phyloP scores from a whole-genome alignment of 2,888 invertebrate species.

The Philereme transversata region DNA sequence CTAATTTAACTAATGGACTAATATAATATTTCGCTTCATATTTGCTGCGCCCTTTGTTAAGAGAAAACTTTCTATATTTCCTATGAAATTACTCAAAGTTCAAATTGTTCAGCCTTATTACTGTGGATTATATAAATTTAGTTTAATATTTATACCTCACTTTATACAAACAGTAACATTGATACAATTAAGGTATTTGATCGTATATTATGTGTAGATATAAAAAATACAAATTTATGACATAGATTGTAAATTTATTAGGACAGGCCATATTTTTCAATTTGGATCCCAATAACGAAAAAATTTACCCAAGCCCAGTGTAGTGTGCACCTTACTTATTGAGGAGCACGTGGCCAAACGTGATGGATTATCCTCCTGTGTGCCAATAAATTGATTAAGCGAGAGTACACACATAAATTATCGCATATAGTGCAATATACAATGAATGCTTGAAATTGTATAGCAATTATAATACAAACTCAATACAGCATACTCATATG shows the following conservation, averaged over 20 bases:
- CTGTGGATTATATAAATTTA: conserved; percentile 32
- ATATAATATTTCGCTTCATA: conserved; percentile 58
- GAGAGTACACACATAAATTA: conserved; percentile 14
- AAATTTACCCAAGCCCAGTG: conserved; percentile 44
- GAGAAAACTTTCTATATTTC: conserved; percentile 47
- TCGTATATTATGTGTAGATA: no score
- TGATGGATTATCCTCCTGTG: conserved; percentile 63
- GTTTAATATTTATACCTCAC: no score
- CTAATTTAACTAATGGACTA: conserved; percentile 81
- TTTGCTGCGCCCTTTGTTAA: conserved; percentile 47
- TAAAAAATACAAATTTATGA: no score
- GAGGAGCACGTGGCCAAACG: conserved; percentile 64
- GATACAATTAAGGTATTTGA: no score
- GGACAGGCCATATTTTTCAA: conserved; percentile 44
- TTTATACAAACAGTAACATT: no score
- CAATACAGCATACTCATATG: no score
- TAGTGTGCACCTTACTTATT: conserved; percentile 54
- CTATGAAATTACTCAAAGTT: conserved; percentile 52
- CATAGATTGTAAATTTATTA: not conserved
- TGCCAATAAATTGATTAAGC: conserved; percentile 46
- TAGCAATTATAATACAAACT: no score
- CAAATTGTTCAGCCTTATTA: conserved; percentile 49
- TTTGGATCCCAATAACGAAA: conserved; percentile 46
- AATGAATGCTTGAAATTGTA: not conserved
- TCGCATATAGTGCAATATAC: not conserved